Evolutionary conservation across 1,140 invertebrate genomes (phyloP).

Genomic region (Aphelenchoides avenae): DNA sequence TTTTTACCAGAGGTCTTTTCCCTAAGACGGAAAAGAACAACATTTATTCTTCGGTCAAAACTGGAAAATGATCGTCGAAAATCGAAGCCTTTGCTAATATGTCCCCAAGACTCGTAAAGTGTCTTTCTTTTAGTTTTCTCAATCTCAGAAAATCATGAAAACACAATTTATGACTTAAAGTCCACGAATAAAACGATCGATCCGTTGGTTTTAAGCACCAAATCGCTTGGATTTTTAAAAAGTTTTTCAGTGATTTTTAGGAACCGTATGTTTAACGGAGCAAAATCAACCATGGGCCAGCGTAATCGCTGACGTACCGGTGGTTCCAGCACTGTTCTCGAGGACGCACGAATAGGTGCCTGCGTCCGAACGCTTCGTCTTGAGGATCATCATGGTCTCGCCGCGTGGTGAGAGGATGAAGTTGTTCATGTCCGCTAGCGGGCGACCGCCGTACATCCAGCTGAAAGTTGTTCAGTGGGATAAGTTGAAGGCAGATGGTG

Average conservation of each 20-base stretch:
- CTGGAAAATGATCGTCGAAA: too few relatives aligned
- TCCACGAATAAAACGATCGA: too few relatives aligned
- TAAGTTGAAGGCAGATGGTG: neutral
- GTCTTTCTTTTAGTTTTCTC: too few relatives aligned
- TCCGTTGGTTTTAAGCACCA: too few relatives aligned
- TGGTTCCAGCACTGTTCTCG: constrained; percentile 59
- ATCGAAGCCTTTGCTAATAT: too few relatives aligned
- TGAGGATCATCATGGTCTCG: constrained; percentile 59
- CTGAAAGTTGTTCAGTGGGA: constrained; percentile 43
- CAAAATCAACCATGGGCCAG: neutral
- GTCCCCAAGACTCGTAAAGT: constrained; percentile 59
- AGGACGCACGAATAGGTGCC: constrained; percentile 64
- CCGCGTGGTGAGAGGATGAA: constrained; percentile 60
- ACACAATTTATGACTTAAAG: too few relatives aligned
- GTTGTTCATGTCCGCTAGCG: constrained; percentile 40
- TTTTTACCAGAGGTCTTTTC: too few relatives aligned
- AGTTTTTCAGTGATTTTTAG: too few relatives aligned
- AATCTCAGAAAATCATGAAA: too few relatives aligned
- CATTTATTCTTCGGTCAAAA: too few relatives aligned
- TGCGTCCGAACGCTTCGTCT: constrained; percentile 60
- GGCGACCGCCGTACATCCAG: constrained; percentile 50
- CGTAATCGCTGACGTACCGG: constrained; percentile 6
- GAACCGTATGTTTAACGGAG: too few relatives aligned
- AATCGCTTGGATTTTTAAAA: constrained; percentile 61
- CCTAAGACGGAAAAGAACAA: too few relatives aligned